Conservation (phyloP, 23 tunicate species). For the Pegea sp. region DNA sequence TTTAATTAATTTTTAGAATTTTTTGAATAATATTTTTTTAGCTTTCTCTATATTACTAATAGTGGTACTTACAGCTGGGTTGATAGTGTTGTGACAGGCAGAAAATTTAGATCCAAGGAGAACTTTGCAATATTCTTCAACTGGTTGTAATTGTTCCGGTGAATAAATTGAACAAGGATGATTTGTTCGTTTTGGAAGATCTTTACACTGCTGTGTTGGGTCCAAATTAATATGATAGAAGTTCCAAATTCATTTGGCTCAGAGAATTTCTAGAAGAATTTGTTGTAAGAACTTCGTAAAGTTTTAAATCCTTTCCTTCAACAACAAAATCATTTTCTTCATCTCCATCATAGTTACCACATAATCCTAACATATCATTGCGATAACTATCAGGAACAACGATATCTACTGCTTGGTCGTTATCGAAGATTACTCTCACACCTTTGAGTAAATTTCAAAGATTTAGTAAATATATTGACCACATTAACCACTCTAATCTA, state of each 20-base stretch:
- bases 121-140: slow-evolving; percentile 14
- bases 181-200: slow-evolving; percentile 2
- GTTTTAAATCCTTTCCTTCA: neutral
- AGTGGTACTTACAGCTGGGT: slow-evolving; percentile 5
- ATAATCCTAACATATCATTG: slow-evolving; percentile 39
- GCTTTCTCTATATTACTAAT: too few relatives aligned
- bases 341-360: slow-evolving; percentile 52
- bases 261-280: neutral
- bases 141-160: slow-evolving; percentile 3
- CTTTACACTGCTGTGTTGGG: neutral
- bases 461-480: neutral
- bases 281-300: neutral
- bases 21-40: too few relatives aligned
- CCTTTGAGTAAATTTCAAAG: slow-evolving; percentile 3
- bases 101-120: slow-evolving; percentile 3
- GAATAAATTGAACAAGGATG: slow-evolving; percentile 18
- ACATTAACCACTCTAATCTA: neutral
- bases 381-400: slow-evolving; percentile 18
- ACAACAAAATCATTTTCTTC: slow-evolving; percentile 9
- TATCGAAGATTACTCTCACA: slow-evolving; percentile 42
- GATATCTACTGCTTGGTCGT: slow-evolving; percentile 16
- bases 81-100: slow-evolving; percentile 11
- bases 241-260: slow-evolving; percentile 20
- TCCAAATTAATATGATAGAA: slow-evolving; percentile 2
- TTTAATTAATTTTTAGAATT: too few relatives aligned